phyloP scores from a whole-genome alignment of 2,797 vertebrate genomes.

The Sphenopsis melanotis region DNA sequence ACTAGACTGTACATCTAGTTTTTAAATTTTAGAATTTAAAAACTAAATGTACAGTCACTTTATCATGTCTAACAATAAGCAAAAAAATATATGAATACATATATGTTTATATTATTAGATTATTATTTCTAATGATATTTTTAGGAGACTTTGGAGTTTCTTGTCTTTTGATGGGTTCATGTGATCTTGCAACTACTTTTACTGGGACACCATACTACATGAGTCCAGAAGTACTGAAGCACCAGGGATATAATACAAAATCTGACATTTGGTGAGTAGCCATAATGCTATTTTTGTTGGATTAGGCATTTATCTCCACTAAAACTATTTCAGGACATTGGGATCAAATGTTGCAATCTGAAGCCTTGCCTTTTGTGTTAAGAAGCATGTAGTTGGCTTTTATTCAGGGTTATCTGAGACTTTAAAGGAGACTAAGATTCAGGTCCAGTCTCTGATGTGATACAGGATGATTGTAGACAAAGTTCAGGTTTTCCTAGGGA shows the following conservation, averaged over 20 bases:
- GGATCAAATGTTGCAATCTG: not conserved
- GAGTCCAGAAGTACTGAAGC: slow-evolving; percentile 86
- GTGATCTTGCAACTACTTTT: slow-evolving; percentile 87
- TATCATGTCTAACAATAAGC: not conserved
- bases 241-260: slow-evolving; percentile 85
- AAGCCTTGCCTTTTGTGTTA: not conserved
- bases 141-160: slow-evolving; percentile 90
- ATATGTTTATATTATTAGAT: not conserved
- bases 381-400: not conserved
- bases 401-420: not conserved
- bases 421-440: not conserved
- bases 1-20: too few relatives aligned
- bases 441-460: not conserved
- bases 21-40: too few relatives aligned
- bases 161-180: slow-evolving; percentile 83
- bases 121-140: slow-evolving; percentile 12
- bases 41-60: not conserved
- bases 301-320: not conserved
- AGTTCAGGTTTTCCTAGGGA: not conserved
- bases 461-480: not conserved
- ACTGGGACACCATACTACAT: slow-evolving; percentile 87
- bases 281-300: not conserved
- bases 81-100: not conserved
- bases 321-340: not conserved
- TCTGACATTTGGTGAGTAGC: slow-evolving; percentile 87